A percentile compares a stretch with the other conserved stretches of the same genome.
Evolutionary conservation across 2,113 vertebrate species (phyloP).

Genomic region (Athene cunicularia): DNA sequence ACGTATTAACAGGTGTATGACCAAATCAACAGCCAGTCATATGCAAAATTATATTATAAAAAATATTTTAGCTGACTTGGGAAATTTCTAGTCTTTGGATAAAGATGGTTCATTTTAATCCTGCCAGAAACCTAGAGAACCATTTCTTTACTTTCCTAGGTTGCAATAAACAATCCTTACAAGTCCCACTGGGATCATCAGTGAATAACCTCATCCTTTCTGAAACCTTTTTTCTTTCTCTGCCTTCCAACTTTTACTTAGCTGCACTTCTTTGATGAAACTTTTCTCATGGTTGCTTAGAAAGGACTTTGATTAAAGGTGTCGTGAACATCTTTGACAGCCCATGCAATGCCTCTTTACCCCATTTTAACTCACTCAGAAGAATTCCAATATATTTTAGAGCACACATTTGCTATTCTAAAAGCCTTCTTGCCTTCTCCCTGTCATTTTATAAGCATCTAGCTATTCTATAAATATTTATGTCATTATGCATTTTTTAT

Average conservation of each 20-base stretch:
- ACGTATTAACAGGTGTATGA: background rate
- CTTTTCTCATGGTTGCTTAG: background rate
- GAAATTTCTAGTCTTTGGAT: background rate
- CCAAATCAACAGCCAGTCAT: background rate
- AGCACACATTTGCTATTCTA: background rate
- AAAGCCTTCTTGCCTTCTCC: background rate
- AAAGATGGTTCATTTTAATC: background rate
- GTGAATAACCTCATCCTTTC: background rate
- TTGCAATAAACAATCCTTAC: background rate
- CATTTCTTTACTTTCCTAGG: background rate
- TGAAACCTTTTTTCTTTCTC: background rate
- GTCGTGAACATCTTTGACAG: background rate
- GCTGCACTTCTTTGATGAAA: background rate
- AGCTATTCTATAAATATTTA: conserved; percentile 24
- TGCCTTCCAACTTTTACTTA: background rate
- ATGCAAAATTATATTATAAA: background rate
- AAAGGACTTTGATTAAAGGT: background rate
- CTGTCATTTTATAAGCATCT: background rate
- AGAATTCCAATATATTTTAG: background rate
- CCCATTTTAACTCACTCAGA: background rate
- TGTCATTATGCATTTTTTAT: conserved; percentile 8
- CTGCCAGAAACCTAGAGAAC: background rate
- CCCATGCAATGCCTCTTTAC: background rate
- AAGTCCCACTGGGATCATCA: background rate
- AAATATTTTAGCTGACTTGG: background rate